phyloP scores from a whole-genome alignment of 2,113 vertebrate genomes.

The Archocentrus centrarchus region DNA sequence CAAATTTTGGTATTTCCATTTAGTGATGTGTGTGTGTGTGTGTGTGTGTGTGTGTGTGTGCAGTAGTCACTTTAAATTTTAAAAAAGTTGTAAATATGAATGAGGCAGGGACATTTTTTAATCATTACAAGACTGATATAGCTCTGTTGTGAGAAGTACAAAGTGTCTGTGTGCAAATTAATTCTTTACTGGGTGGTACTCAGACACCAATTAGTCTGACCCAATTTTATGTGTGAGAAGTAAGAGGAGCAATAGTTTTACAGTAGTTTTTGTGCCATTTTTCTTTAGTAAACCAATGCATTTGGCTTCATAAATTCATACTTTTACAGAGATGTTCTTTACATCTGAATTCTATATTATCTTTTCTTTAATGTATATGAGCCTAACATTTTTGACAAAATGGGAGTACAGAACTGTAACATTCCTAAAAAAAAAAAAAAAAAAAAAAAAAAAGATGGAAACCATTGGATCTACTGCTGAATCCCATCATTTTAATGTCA shows the following conservation, averaged over 20 bases:
- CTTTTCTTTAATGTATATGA: too few species aligned
- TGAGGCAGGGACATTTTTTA: slow-evolving; percentile 21
- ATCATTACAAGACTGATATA: slow-evolving; percentile 37
- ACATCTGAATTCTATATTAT: too few species aligned
- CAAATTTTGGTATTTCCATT: too few species aligned
- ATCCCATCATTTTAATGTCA: too few species aligned
- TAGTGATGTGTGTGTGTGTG: too few species aligned
- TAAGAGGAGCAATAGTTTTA: not conserved
- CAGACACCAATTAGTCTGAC: slow-evolving; percentile 52
- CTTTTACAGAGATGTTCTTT: too few species aligned
- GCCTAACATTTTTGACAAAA: too few species aligned
- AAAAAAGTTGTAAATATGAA: slow-evolving; percentile 37
- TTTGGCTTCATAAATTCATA: not conserved
- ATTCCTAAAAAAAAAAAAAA: too few species aligned
- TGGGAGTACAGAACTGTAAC: too few species aligned
- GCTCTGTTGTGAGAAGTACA: slow-evolving; percentile 12
- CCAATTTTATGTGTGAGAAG: slow-evolving; percentile 32
- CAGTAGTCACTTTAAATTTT: not conserved
- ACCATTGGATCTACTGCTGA: too few species aligned
- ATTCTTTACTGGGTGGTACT: slow-evolving; percentile 47
- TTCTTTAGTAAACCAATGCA: not conserved
- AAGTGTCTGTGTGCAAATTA: slow-evolving; percentile 29
- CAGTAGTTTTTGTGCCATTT: not conserved
- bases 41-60: too few species aligned
- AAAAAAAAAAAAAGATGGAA: too few species aligned